These are phyloP conservation scores for Acronicta alni DNA, from an alignment of 2,888 invertebrate species.

Conservation along the genomic window DNA sequence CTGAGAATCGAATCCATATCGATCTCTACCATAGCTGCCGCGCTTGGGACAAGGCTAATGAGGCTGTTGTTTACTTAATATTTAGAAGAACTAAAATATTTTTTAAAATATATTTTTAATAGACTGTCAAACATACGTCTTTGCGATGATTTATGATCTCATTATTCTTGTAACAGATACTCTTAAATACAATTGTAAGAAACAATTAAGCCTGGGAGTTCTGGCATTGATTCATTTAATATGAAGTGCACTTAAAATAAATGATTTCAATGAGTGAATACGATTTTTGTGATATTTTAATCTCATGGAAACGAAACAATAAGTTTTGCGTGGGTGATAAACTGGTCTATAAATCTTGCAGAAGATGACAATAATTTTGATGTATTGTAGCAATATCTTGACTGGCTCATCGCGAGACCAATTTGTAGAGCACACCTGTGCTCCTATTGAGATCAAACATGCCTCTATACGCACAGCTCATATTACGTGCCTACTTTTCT, in stretches of 20 bases:
- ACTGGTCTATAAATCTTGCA: slow-evolving; percentile 67
- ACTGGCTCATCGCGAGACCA: slow-evolving; percentile 62
- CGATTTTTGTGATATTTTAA: background rate
- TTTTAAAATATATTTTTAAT: too few relatives aligned
- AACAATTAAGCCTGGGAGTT: slow-evolving; percentile 13
- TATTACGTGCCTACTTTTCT: slow-evolving; percentile 26
- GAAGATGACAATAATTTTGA: slow-evolving; percentile 74
- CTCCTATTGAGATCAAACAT: slow-evolving; percentile 53
- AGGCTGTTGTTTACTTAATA: too few relatives aligned
- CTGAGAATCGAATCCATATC: too few relatives aligned
- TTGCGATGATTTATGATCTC: slow-evolving; percentile 40
- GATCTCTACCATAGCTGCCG: too few relatives aligned
- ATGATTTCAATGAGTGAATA: background rate
- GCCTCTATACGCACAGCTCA: slow-evolving; percentile 8
- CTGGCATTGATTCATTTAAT: slow-evolving; percentile 5
- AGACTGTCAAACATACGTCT: slow-evolving; percentile 9
- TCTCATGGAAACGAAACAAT: slow-evolving; percentile 20
- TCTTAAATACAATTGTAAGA: slow-evolving; percentile 10
- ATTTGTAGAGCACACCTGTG: slow-evolving; percentile 76
- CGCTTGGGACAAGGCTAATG: too few relatives aligned
- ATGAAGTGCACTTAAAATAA: slow-evolving; percentile 6
- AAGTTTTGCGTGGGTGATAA: slow-evolving; percentile 40
- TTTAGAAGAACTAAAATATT: too few relatives aligned
- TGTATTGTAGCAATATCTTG: slow-evolving; percentile 66
- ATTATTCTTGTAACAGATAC: slow-evolving; percentile 39